Conservation (phyloP, 2,113 vertebrate species). For the Esox niger region DNA sequence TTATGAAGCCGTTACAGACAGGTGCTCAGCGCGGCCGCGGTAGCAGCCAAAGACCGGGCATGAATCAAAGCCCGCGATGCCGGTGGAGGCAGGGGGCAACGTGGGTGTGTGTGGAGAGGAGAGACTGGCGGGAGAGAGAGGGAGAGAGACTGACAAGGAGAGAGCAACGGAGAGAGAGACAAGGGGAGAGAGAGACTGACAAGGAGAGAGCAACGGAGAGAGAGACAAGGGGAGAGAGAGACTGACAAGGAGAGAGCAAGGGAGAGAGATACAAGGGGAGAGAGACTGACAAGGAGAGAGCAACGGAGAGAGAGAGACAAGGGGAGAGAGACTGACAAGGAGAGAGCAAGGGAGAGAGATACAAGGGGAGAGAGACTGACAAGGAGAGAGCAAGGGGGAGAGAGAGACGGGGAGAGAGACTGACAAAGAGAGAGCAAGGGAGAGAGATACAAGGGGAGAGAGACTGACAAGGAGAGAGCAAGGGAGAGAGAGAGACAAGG, state of each 20-base stretch:
- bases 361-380: neutral
- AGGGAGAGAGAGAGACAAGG: too few relatives aligned
- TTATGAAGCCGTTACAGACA: slow-evolving; percentile 16
- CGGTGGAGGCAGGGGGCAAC: slow-evolving; percentile 1
- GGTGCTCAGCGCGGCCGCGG: neutral
- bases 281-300: neutral
- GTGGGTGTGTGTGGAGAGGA: neutral
- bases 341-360: neutral
- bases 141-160: neutral
- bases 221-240: neutral
- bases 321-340: neutral
- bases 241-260: neutral
- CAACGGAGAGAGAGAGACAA: neutral
- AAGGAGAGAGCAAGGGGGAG: neutral
- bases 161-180: neutral
- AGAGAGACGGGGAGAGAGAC: neutral
- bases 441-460: neutral
- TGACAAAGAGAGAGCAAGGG: neutral
- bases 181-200: neutral
- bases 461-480: neutral
- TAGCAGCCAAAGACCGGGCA: neutral
- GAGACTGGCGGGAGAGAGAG: neutral
- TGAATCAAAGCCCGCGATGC: neutral
- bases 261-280: neutral
- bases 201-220: neutral